Evolutionary conservation across 2,888 invertebrate genomes (phyloP).

Genomic region (Uloborus plumipes): DNA sequence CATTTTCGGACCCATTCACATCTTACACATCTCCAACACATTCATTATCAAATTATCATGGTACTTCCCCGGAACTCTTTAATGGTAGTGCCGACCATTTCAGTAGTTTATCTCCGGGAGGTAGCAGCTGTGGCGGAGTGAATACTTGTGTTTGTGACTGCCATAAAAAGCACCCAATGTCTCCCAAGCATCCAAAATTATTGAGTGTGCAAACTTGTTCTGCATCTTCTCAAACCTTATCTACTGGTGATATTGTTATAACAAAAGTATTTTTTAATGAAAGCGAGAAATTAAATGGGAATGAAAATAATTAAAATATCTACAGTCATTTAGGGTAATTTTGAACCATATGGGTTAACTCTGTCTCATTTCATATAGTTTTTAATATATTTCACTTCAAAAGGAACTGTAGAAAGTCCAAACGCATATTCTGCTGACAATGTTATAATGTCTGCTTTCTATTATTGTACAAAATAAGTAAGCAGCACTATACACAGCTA

Average conservation of each 20-base stretch:
- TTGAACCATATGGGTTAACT: too few relatives aligned
- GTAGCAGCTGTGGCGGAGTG: constrained; percentile 46
- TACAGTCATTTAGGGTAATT: too few relatives aligned
- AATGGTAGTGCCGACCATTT: constrained; percentile 58
- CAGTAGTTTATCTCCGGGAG: constrained; percentile 59
- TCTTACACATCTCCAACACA: constrained; percentile 57
- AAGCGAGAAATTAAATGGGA: constrained; percentile 48
- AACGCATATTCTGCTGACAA: too few relatives aligned
- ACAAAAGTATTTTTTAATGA: constrained; percentile 71
- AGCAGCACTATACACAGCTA: too few relatives aligned
- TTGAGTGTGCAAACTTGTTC: constrained; percentile 74
- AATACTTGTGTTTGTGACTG: constrained; percentile 64
- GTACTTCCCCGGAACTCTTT: constrained; percentile 53
- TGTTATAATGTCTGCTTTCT: too few relatives aligned
- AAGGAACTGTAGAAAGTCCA: too few relatives aligned
- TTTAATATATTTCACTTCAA: too few relatives aligned
- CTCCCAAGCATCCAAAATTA: constrained; percentile 61
- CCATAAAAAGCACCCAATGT: constrained; percentile 52
- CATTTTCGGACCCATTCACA: constrained; percentile 59
- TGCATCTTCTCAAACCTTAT: constrained; percentile 83
- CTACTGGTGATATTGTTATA: constrained; percentile 92
- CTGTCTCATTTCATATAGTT: too few relatives aligned
- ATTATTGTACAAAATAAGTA: too few relatives aligned
- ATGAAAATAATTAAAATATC: background rate
- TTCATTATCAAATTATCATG: constrained; percentile 54